Base-by-base conservation (phyloP, 1,140 invertebrate genomes). In the Tetramorium parvispinum region DNA sequence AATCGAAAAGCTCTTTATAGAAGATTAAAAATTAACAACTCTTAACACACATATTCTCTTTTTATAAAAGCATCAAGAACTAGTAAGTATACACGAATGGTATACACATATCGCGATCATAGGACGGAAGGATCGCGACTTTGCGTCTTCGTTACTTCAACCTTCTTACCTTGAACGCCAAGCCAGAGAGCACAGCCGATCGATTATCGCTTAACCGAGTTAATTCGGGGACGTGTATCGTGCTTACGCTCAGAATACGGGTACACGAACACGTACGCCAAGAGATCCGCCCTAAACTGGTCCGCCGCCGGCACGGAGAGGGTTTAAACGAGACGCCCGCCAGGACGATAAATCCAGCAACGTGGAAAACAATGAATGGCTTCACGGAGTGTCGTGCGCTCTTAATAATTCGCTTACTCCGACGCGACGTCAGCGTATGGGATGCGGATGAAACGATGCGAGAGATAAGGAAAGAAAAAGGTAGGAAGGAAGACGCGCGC, bases 221-320 rank as follows among this genome's bases (percentile, higher is more conserved):
- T 89, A 89, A 88, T 89, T 89, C 55, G 63, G 66, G 46, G 65
- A 61, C 88, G 55, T 59, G 88, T 75, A 66, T 81, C 71, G 81
- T 49, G 87, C 88, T 88, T 88, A 88, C 87, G 55, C 75, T 83
- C 68, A 59, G 68, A 59, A 51, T 83, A 71, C 55, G 32, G 70
- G 87, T 85, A 88, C 73, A 73, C 43, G 66, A 65, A 71, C 82
- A 57, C 18, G 37, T 68, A 77, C 43, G 73, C 79, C 40, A 53
- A 55, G 43, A 78, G 87, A 32, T 59, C 87, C 88, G 88, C 88
- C 88, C 88, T 43, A 89, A 88, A 70, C 87, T 89, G 82, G 78
- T 89, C 73, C 87, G 87, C 46, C 57, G 81, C 43, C 43, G 57
- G 46, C 43, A 37, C 65, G 65, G 2, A 77, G 55, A 51, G 63